phyloP scores from a whole-genome alignment of 2,888 invertebrate species.

The Baronia brevicornis region DNA sequence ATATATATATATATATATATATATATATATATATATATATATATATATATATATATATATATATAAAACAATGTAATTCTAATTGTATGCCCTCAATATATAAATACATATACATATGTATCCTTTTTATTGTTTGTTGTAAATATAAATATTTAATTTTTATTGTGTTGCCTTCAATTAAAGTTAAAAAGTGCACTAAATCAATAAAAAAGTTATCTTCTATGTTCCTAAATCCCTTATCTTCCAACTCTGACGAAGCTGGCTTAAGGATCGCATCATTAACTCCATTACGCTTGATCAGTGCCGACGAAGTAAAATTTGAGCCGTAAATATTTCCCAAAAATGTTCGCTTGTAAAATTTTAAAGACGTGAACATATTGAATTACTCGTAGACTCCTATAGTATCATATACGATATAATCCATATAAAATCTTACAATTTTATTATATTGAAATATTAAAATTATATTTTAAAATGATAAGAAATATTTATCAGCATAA shows the following conservation, averaged over 20 bases:
- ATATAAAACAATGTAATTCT: no score
- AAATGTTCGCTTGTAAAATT: slow-evolving; percentile 35
- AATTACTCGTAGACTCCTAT: slow-evolving; percentile 4
- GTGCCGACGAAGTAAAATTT: slow-evolving; percentile 24
- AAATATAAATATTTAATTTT: no score
- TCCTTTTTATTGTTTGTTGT: no score
- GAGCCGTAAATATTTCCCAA: slow-evolving; percentile 28
- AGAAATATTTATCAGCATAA: no score
- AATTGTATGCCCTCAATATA: no score
- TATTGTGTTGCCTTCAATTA: no score
- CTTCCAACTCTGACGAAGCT: slow-evolving; percentile 2
- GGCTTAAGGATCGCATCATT: slow-evolving; percentile 17
- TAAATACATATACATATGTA: no score
- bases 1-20: no score
- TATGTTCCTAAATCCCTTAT: slow-evolving; percentile 4
- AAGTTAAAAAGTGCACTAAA: not conserved
- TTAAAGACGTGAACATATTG: slow-evolving; percentile 22
- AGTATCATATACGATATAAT: slow-evolving; percentile 6
- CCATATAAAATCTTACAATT: slow-evolving; percentile 8
- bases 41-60: no score
- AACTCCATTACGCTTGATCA: slow-evolving; percentile 21
- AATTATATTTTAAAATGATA: no score
- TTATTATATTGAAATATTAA: no score
- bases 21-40: no score
- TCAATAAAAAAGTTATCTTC: slow-evolving; percentile 4